Conservation (phyloP, 2,113 vertebrate genomes). For the Solenodon paradoxus region DNA sequence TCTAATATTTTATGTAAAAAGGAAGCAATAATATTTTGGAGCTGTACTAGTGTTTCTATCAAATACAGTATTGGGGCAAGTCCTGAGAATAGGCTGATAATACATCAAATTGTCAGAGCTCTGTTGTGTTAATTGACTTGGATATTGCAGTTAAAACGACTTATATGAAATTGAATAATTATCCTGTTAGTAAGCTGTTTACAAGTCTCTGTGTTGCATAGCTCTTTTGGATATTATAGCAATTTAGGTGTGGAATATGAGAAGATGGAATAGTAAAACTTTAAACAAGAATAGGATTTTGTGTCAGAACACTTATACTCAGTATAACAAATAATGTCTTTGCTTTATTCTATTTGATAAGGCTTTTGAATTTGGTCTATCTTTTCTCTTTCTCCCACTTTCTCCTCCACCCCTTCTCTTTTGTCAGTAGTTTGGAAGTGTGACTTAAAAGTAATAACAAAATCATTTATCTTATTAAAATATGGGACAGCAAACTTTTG, state of each 20-base stretch:
- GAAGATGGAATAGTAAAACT: background rate
- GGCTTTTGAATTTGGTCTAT: background rate
- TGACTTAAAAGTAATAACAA: slow-evolving; percentile 13
- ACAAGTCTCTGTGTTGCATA: background rate
- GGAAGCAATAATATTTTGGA: background rate
- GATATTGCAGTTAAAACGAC: background rate
- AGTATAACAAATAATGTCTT: background rate
- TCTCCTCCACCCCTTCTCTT: background rate
- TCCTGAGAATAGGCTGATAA: background rate
- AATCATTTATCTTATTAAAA: slow-evolving; percentile 12
- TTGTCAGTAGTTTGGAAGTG: background rate
- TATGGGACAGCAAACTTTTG: background rate
- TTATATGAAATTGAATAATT: background rate
- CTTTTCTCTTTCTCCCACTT: background rate
- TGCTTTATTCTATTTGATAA: slow-evolving; percentile 12
- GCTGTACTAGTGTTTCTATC: background rate
- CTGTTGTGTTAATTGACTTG: background rate
- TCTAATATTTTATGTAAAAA: background rate
- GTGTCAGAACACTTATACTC: background rate
- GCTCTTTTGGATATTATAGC: background rate
- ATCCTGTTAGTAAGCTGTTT: background rate
- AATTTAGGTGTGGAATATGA: background rate
- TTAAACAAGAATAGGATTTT: background rate
- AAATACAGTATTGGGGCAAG: background rate
- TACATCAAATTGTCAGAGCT: background rate